Evolutionary conservation across 1,140 invertebrate species (phyloP).

Genomic region (Zaprionus capensis): DNA sequence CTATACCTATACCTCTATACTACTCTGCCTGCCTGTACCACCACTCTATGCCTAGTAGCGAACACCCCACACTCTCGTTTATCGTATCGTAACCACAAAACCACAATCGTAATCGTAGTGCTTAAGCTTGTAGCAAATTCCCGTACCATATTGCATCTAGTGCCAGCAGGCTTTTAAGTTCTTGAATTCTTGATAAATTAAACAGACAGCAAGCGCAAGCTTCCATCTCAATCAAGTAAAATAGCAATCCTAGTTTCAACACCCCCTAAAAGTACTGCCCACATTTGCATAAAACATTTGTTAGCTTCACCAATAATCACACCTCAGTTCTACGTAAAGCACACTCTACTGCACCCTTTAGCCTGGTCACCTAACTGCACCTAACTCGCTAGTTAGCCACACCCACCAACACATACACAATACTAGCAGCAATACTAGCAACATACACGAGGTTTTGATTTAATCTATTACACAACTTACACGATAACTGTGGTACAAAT

Average conservation of each 20-base stretch:
- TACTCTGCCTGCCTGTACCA: conserved; percentile 18
- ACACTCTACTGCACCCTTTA: not conserved
- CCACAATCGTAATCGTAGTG: not conserved
- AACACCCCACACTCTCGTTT: conserved; percentile 6
- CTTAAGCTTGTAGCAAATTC: conserved; percentile 7
- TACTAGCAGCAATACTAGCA: no score
- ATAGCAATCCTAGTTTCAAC: not conserved
- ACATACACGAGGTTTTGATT: conserved; percentile 59
- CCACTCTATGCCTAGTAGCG: conserved; percentile 24
- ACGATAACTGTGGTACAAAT: conserved; percentile 44
- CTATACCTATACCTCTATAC: conserved; percentile 34
- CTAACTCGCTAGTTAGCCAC: not conserved
- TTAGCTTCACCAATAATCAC: conserved; percentile 16
- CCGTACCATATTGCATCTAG: conserved; percentile 48
- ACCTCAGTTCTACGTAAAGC: conserved; percentile 1
- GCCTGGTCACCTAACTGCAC: no score
- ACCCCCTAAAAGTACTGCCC: not conserved
- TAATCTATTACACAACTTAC: conserved; percentile 51
- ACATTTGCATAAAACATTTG: conserved; percentile 30
- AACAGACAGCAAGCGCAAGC: not conserved
- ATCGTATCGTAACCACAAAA: not conserved
- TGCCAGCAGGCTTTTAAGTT: conserved; percentile 62
- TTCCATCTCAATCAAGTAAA: not conserved
- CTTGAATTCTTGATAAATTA: not conserved
- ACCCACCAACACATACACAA: not conserved